Evolutionary conservation across 1,140 invertebrate species (phyloP).

Genomic region (Cotesia vestalis): DNA sequence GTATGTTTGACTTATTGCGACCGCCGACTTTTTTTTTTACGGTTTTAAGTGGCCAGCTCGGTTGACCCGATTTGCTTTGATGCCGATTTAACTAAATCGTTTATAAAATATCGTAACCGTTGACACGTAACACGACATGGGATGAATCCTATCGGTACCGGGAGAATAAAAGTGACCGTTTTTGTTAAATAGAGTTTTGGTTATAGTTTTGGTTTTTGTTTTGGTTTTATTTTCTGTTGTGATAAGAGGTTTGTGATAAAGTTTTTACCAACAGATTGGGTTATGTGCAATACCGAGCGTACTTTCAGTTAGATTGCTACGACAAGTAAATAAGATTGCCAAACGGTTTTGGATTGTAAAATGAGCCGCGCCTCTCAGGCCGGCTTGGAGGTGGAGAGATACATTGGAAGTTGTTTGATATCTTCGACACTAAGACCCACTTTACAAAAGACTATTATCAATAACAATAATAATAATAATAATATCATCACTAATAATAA

Average conservation of each 20-base stretch:
- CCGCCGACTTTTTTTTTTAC: not conserved
- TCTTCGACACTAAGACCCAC: conserved; percentile 58
- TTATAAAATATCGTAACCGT: not conserved
- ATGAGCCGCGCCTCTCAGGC: conserved; percentile 73
- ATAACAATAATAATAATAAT: conserved; percentile 39
- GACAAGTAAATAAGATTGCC: conserved; percentile 7
- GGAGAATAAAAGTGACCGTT: not conserved
- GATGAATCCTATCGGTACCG: conserved; percentile 7
- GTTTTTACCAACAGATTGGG: not conserved
- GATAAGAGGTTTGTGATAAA: conserved; percentile 9
- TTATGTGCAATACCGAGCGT: not conserved
- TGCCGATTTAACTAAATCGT: not conserved
- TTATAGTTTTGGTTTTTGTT: conserved; percentile 10
- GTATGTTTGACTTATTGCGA: not conserved
- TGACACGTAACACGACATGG: conserved; percentile 19
- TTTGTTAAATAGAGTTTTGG: conserved; percentile 2
- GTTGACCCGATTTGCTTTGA: conserved; percentile 22
- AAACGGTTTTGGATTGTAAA: conserved; percentile 41
- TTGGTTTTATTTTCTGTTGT: conserved; percentile 11
- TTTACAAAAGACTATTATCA: conserved; percentile 53
- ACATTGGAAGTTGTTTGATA: conserved; percentile 73
- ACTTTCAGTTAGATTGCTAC: no score
- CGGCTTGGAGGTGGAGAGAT: conserved; percentile 71
- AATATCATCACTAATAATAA: not conserved
- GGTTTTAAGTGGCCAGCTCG: not conserved